Base-by-base conservation (phyloP, 1,140 invertebrate species). In the Hyphantria cunea region DNA sequence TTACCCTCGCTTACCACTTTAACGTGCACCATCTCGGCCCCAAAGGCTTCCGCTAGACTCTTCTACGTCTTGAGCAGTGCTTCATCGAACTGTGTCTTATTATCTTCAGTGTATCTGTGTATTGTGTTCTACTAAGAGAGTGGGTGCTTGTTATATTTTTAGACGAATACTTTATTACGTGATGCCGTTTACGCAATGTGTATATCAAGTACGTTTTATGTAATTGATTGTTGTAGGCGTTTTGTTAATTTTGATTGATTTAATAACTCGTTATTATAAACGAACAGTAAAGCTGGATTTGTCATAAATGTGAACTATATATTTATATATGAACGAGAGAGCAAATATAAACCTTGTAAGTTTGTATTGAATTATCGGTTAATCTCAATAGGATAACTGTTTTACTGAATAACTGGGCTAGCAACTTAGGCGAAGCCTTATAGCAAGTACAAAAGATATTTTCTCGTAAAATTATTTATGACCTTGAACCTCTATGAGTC, bases 21-120 rank as follows among this genome's bases (percentile, higher is more conserved):
- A 91, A 89, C 60, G 51, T 92, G 74, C 91, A 91, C 79, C 89
- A 91, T 47, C 65, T 90, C 8, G 64, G 54, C 61, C 79, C 76
- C 0, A 77, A 64, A 61, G 82, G 83, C 60, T 82, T 82, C 33
- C 79, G 79, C 76, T 81, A 58, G 76, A 47, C 48, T 25, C 25
- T 25, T 49, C n/a, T 15, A 34, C 4, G 11, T 33, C 14, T 44
- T 34, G 34, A 41, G 50, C 42, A 56, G 52, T 58, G 63, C 59
- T 65, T 63, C 37, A 51, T 52, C 31, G 51, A 63, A 72, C 62
- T 50, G 50, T 34, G 42, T 31, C 11, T 37, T 54, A 45, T 32
- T 34, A 13, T 31, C 15, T 60, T 63, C 17, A 52, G 52, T 62
- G 52, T 52, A 47, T 47, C 50, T 14, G 53, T 60, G 59, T 53